Evolutionary conservation across 2,113 vertebrate genomes (phyloP).

Genomic region (Perca flavescens): DNA sequence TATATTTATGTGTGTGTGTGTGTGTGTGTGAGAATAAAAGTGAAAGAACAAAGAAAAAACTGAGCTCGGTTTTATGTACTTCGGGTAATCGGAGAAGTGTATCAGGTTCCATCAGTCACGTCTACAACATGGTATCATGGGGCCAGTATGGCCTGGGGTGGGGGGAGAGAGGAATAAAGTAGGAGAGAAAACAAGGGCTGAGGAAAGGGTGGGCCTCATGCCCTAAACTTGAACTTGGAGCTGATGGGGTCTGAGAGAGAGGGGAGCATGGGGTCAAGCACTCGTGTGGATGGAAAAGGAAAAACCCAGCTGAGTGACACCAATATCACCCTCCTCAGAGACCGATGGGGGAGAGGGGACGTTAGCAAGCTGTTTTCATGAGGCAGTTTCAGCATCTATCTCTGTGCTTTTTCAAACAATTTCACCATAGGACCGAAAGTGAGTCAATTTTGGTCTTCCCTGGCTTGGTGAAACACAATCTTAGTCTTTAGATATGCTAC

Average conservation of each 20-base stretch:
- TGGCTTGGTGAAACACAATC: constrained; percentile 3
- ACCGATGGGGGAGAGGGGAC: constrained; percentile 35
- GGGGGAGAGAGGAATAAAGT: constrained; percentile 39
- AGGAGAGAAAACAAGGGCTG: constrained; percentile 39
- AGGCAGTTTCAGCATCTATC: constrained; percentile 23
- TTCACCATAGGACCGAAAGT: background rate
- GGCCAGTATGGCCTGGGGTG: constrained; percentile 10
- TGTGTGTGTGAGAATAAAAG: constrained; percentile 40
- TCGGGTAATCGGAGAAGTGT: constrained; percentile 14
- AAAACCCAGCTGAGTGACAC: constrained; percentile 62
- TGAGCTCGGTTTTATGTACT: constrained; percentile 27
- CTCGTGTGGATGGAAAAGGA: constrained; percentile 39
- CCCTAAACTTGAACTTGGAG: constrained; percentile 80
- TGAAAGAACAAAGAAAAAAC: constrained; percentile 16
- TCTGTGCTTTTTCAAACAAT: background rate
- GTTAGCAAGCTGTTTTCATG: constrained; percentile 33
- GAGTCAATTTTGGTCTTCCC: background rate
- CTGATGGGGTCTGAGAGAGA: constrained; percentile 53
- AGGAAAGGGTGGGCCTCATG: constrained; percentile 68
- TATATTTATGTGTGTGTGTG: constrained; percentile 29
- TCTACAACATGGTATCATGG: constrained; percentile 33
- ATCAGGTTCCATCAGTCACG: constrained; percentile 45
- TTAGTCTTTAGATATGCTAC: background rate
- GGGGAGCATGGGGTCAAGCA: constrained; percentile 63
- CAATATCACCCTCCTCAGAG: constrained; percentile 37